phyloP scores from a whole-genome alignment of 2,797 vertebrate species.

The Phalloptychus januarius region DNA sequence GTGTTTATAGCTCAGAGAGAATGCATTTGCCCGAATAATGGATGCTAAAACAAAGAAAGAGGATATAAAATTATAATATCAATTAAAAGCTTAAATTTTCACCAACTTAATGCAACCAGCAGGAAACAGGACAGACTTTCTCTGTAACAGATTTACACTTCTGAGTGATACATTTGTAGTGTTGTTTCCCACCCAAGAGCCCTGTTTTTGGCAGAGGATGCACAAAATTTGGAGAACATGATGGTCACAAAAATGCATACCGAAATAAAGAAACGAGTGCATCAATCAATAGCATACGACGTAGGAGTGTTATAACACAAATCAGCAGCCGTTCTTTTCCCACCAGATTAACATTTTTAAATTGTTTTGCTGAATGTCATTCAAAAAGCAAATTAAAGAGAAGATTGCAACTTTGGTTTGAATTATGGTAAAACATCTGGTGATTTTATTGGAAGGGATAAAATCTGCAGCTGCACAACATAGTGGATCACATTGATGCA shows the following conservation, averaged over 20 bases:
- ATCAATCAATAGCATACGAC: not conserved
- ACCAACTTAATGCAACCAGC: not conserved
- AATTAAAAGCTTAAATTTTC: not conserved
- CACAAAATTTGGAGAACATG: not conserved
- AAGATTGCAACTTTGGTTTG: not conserved
- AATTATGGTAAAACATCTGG: not conserved
- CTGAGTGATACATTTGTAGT: not conserved
- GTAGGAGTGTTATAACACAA: not conserved
- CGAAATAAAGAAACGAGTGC: not conserved
- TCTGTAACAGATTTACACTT: conserved; percentile 9
- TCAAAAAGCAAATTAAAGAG: conserved; percentile 8
- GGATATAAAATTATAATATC: not conserved
- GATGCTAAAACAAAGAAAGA: conserved; percentile 1
- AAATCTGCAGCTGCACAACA: not conserved
- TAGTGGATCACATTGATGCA: not conserved
- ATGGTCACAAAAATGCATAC: not conserved
- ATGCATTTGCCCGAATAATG: not conserved
- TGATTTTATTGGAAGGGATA: not conserved
- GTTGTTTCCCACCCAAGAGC: not conserved
- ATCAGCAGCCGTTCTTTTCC: not conserved
- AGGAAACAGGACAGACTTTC: not conserved
- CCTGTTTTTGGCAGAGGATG: conserved; percentile 3
- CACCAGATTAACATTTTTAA: conserved; percentile 27
- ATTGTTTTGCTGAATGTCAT: conserved; percentile 14
- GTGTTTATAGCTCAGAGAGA: conserved; percentile 1